phyloP scores from a whole-genome alignment of 2,113 vertebrate species.

The Tupaia chinensis region DNA sequence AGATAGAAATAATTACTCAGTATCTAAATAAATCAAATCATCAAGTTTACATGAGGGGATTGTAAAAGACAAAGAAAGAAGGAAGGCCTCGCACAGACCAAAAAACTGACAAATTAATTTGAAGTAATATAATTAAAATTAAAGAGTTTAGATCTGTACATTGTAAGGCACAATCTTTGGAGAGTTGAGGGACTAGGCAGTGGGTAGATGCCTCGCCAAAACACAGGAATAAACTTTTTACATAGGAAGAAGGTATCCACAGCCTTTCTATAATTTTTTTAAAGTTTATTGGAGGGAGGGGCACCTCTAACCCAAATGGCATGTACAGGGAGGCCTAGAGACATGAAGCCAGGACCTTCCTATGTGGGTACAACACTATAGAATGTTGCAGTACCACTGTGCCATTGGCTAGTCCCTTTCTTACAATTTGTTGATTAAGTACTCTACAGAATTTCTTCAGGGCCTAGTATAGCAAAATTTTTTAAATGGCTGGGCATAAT shows the following conservation, averaged over 20 bases:
- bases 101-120: neutral
- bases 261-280: neutral
- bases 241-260: neutral
- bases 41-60: neutral
- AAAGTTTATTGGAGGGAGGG: too few relatives aligned
- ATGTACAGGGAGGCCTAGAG: too few relatives aligned
- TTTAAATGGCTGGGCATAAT: conserved; percentile 7
- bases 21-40: neutral
- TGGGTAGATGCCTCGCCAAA: neutral
- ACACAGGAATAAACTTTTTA: neutral
- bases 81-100: neutral
- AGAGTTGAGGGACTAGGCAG: neutral
- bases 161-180: neutral
- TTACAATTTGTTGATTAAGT: neutral
- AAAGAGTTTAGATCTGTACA: neutral
- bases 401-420: too few relatives aligned
- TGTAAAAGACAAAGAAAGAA: neutral
- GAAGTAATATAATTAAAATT: conserved; percentile 23
- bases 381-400: too few relatives aligned
- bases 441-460: neutral
- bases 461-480: neutral
- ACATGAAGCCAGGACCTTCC: too few relatives aligned
- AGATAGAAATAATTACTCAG: neutral
- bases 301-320: too few relatives aligned
- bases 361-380: too few relatives aligned